Conservation (phyloP, 2,797 vertebrate species). For the Periparus ater region DNA sequence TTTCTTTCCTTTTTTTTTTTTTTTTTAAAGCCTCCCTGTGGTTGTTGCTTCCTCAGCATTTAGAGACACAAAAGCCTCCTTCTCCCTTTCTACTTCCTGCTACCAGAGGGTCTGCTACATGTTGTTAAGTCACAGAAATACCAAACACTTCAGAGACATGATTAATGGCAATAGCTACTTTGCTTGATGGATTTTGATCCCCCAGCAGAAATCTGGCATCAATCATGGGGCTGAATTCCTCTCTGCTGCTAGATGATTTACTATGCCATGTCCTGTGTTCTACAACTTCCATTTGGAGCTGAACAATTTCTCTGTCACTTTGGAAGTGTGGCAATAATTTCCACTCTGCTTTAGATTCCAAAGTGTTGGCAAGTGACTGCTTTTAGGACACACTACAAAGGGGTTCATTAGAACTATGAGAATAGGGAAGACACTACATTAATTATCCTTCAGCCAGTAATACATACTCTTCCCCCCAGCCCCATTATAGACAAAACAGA, state of each 20-base stretch:
- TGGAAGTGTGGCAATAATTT: constrained; percentile 53
- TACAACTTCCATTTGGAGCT: constrained; percentile 40
- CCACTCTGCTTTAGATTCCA: constrained; percentile 14
- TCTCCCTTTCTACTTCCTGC: background rate
- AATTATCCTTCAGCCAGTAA: background rate
- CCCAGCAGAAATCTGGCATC: constrained; percentile 53
- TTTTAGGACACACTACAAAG: background rate
- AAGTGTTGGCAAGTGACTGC: background rate
- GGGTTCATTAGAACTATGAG: background rate
- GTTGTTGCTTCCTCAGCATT: background rate
- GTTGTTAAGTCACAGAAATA: constrained; percentile 13
- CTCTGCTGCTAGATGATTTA: constrained; percentile 59
- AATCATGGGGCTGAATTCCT: constrained; percentile 53
- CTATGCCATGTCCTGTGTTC: constrained; percentile 1
- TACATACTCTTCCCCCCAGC: background rate
- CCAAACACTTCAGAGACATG: background rate
- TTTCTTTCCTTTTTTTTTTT: fast-evolving
- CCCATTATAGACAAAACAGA: background rate
- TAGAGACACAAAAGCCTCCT: background rate
- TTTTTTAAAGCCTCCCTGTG: fast-evolving
- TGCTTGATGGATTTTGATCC: constrained; percentile 63
- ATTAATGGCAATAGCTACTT: constrained; percentile 38
- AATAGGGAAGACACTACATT: background rate
- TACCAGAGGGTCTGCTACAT: background rate
- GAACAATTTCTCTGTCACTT: constrained; percentile 48